These are phyloP conservation scores for Cynodonichthys magdalenae DNA, from an alignment of 2,797 vertebrate species.

Conservation along the genomic window DNA sequence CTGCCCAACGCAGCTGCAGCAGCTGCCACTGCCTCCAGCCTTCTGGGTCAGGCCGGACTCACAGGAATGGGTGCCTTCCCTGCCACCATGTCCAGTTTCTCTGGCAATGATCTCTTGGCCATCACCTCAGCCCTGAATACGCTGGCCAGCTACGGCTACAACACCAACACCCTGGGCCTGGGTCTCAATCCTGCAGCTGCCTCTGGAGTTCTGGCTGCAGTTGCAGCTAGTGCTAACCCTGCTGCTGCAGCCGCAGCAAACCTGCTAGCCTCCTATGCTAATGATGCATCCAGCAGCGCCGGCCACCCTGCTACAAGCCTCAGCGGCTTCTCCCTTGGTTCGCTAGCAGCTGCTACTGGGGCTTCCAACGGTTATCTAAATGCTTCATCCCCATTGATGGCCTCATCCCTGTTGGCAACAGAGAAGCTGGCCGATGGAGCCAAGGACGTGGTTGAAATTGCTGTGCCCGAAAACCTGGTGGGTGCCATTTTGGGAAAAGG, in stretches of 20 bases:
- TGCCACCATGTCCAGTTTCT: constrained; percentile 89
- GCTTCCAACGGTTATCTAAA: constrained; percentile 92
- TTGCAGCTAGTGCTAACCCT: constrained; percentile 91
- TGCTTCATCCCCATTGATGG: constrained; percentile 88
- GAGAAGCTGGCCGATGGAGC: constrained; percentile 92
- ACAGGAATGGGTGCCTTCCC: constrained; percentile 90
- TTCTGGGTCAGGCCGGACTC: constrained; percentile 89
- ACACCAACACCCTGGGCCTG: constrained; percentile 92
- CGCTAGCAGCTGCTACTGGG: constrained; percentile 87
- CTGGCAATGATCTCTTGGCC: constrained; percentile 93
- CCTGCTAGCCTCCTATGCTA: constrained; percentile 91
- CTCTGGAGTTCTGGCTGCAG: constrained; percentile 90
- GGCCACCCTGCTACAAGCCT: constrained; percentile 84
- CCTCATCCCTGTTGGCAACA: constrained; percentile 89
- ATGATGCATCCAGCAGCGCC: constrained; percentile 83
- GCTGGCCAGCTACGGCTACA: constrained; percentile 95
- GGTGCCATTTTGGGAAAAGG: constrained; percentile 96
- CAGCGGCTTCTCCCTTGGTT: constrained; percentile 89
- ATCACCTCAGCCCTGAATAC: constrained; percentile 96
- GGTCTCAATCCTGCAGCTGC: constrained; percentile 92
- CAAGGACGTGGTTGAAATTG: constrained; percentile 96
- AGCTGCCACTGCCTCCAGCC: constrained; percentile 88
- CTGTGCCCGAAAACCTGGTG: constrained; percentile 95
- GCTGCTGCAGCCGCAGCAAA: constrained; percentile 92
- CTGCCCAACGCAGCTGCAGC: constrained; percentile 87